Conservation (phyloP, 2,797 vertebrate genomes). For the Rhinella marina region DNA sequence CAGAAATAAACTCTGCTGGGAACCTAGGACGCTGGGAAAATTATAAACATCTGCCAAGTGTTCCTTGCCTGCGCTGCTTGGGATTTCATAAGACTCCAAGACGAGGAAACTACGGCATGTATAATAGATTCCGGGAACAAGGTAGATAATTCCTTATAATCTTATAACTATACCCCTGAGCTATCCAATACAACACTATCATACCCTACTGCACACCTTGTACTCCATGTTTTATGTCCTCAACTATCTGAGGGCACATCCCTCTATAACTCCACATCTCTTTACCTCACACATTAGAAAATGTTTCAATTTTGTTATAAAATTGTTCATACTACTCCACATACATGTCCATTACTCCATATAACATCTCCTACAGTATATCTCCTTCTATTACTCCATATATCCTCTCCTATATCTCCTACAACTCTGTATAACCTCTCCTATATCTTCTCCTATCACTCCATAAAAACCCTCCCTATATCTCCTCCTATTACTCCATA, state of each 20-base stretch:
- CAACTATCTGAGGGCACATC: background rate
- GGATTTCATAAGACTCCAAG: background rate
- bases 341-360: background rate
- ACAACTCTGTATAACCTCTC: background rate
- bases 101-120: slow-evolving; percentile 8
- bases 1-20: background rate
- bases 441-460: background rate
- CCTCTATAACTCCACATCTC: background rate
- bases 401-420: background rate
- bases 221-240: background rate
- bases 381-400: background rate
- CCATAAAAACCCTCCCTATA: background rate
- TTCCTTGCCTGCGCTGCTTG: background rate
- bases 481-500: background rate
- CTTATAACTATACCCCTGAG: background rate
- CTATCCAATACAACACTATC: background rate
- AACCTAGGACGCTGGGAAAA: slow-evolving; percentile 18
- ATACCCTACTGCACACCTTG: background rate
- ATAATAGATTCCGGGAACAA: background rate
- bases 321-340: background rate
- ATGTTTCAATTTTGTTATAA: background rate
- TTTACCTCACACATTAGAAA: background rate
- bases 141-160: background rate
- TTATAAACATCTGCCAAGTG: slow-evolving; percentile 15
- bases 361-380: too few species aligned